Base-by-base conservation (phyloP, 2,797 vertebrate species). In the Hemibagrus guttatus region DNA sequence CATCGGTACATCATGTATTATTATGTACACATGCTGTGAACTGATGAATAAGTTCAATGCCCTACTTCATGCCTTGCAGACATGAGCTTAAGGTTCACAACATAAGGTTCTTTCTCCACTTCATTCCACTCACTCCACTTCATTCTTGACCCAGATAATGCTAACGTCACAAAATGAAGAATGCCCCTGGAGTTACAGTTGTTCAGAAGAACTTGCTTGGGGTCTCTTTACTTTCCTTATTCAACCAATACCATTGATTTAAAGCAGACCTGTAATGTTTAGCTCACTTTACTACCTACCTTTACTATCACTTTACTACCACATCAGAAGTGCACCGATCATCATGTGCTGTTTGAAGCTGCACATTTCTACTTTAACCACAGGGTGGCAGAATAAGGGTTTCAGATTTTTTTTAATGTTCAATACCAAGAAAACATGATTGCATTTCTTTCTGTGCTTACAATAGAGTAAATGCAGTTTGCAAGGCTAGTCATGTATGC, bases 361-460 rank as follows among this genome's bases (percentile, higher is more conserved):
- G 89, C 75, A 82, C 59, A 76, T 85, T 54, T 63, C 35, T n/a
- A 35, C 26, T 54, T 87, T 83, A 8, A 66, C 93, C 95, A 96
- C 94, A 81, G 93, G 95, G 92, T 95, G 95, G 95, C 95, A 93
- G 93, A 69, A 83, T 93, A 95, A 87, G 84, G 83, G 92, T 92
- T 87, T 88, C 86, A 90, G 31, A 13, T n/a, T 46, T 86, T 84
- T 63, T n/a, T n/a, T n/a, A n/a, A 86, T 17, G 58, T 46, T 85
- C 76, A 84, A 76, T 58, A 84, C 46, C 81, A 69, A 83, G 35
- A 59, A 84, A 74, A 83, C 11, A 69, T 26, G 54, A 28, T n/a
- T 23, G 1, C 71, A 3, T 83, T 46, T 39, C 13, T 46, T n/a
- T 17, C 64, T 54, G 46, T 66, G 21, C 46, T 76, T 83, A 23